These are phyloP conservation scores for Drosophila pruinosa DNA, from an alignment of 1,140 invertebrate genomes.

Conservation along the genomic window DNA sequence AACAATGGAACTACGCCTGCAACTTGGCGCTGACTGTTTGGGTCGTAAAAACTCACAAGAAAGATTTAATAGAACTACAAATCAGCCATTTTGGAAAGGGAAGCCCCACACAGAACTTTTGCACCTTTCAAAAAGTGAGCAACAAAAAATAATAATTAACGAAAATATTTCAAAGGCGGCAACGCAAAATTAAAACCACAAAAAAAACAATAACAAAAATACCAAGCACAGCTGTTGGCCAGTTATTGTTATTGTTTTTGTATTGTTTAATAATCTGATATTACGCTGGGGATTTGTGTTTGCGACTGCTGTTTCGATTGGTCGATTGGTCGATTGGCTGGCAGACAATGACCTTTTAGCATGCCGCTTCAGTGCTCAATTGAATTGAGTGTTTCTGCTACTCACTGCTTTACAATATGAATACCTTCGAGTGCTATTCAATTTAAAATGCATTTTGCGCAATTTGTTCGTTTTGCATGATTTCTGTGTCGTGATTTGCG, in stretches of 20 bases:
- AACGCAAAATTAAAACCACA: slow-evolving; percentile 30
- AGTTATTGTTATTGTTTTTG: slow-evolving; percentile 29
- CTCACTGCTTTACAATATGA: neutral
- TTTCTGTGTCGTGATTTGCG: slow-evolving; percentile 70
- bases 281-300: slow-evolving; percentile 41
- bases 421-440: slow-evolving; percentile 42
- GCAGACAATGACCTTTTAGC: slow-evolving; percentile 76
- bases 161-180: slow-evolving; percentile 47
- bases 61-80: slow-evolving; percentile 17
- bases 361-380: slow-evolving; percentile 69
- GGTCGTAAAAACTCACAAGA: neutral
- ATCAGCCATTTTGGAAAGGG: slow-evolving; percentile 19
- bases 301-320: slow-evolving; percentile 18
- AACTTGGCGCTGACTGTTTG: neutral
- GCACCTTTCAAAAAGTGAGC: slow-evolving; percentile 49
- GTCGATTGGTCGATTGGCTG: slow-evolving; percentile 65
- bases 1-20: slow-evolving; percentile 20
- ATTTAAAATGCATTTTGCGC: slow-evolving; percentile 75
- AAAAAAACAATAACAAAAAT: slow-evolving; percentile 13
- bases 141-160: slow-evolving; percentile 59
- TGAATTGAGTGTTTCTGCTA: slow-evolving; percentile 41
- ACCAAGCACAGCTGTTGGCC: slow-evolving; percentile 52
- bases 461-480: slow-evolving; percentile 76
- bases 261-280: slow-evolving; percentile 74
- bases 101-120: slow-evolving; percentile 53